Percentiles rank a stretch among this genome's conserved stretches.
phyloP scores from a whole-genome alignment of 2,797 vertebrate genomes.

The Anas acuta region DNA sequence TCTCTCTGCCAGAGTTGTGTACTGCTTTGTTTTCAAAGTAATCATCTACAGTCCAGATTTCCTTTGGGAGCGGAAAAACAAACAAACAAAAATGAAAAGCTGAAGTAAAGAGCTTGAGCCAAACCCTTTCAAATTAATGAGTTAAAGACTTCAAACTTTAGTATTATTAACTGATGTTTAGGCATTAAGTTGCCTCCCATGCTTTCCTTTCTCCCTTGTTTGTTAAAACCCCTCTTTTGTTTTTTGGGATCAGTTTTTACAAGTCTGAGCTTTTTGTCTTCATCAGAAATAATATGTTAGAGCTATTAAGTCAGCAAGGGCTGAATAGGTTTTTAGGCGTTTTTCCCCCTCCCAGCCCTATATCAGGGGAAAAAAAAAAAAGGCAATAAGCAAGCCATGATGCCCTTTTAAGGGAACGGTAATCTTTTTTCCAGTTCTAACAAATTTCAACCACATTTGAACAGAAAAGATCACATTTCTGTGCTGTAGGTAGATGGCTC shows the following conservation, averaged over 20 bases:
- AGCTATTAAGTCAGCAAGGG: conserved; percentile 55
- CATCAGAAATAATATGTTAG: conserved; percentile 52
- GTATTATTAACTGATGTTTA: conserved; percentile 30
- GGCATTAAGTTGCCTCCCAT: not conserved
- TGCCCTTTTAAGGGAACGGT: conserved; percentile 71
- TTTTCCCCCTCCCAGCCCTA: not conserved
- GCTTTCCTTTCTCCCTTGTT: not conserved
- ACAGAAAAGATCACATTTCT: conserved; percentile 79
- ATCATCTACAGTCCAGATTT: conserved; percentile 62
- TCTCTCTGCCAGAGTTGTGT: conserved; percentile 15
- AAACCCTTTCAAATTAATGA: conserved; percentile 57
- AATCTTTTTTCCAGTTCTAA: conserved; percentile 81
- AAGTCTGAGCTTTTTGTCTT: conserved; percentile 45
- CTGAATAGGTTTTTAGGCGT: conserved; percentile 36
- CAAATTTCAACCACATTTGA: conserved; percentile 80
- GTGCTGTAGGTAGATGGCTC: conserved; percentile 79
- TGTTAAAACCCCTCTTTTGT: not conserved
- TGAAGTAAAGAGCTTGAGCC: conserved; percentile 40
- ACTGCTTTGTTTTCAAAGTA: conserved; percentile 56
- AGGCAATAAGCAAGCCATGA: not conserved
- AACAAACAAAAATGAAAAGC: conserved; percentile 65
- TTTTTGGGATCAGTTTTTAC: conserved; percentile 31
- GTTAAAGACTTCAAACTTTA: conserved; percentile 45
- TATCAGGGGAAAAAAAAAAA: conserved; percentile 1
- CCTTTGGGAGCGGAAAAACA: conserved; percentile 40